phyloP scores from a whole-genome alignment of 2,797 vertebrate species.

The Naso thynnoides region DNA sequence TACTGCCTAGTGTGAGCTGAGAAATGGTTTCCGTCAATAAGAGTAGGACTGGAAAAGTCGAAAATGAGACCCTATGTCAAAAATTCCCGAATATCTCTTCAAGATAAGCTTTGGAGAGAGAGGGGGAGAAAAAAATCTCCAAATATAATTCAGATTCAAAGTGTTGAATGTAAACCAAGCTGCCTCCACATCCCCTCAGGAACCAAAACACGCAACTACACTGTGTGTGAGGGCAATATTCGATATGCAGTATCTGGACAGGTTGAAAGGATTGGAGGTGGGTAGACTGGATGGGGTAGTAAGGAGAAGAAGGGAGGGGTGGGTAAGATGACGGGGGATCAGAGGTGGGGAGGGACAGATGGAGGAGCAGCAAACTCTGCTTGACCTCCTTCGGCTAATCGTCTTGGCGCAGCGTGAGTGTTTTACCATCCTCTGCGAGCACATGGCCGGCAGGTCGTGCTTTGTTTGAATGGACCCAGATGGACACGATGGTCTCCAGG shows the following conservation, averaged over 20 bases:
- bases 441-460: constrained; percentile 37
- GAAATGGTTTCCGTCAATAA: no score
- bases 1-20: no score
- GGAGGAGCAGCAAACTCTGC: constrained; percentile 59
- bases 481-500: constrained; percentile 64
- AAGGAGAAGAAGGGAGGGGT: neutral
- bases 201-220: neutral
- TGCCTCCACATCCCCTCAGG: no score
- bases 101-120: no score
- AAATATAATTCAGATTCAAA: no score
- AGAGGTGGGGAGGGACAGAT: constrained; percentile 51
- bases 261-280: neutral
- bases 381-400: constrained; percentile 73
- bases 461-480: constrained; percentile 15
- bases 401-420: constrained; percentile 50
- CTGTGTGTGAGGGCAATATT: neutral
- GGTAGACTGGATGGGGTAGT: neutral
- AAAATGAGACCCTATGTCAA: no score
- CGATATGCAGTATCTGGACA: neutral
- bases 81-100: no score
- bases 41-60: no score
- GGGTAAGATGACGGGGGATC: constrained; percentile 16
- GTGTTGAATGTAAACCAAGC: no score
- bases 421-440: constrained; percentile 38
- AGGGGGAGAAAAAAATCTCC: no score